Base-by-base conservation (phyloP, 2,797 vertebrate genomes). In the Melanotaenia maccullochi region DNA sequence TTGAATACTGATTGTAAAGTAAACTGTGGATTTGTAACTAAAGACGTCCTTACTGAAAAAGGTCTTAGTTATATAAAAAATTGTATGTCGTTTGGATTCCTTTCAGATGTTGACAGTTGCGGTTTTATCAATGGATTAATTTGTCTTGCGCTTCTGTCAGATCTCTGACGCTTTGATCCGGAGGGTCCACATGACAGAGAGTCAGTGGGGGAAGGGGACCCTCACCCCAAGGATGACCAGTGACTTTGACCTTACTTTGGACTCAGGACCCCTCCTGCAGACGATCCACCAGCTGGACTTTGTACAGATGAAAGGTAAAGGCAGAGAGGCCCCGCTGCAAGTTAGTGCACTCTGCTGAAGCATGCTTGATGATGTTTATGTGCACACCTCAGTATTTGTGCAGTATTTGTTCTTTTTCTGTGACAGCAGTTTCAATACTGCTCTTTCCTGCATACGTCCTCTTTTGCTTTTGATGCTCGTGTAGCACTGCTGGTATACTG, bases 211-310 rank as follows among this genome's bases (percentile, higher is more conserved):
- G 0, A 99, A 98, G 83, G 98, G 97, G 25, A 98, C 98, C 0
- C 95, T 99, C 16, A 98, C 97, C 2, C 97, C 98, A 11, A 94
- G 98, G 79, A 99, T 99, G 97, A 99, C 94, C 87, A 99, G 97
- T 0, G 98, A 99, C 93, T 99, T 99, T 8, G 98, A 99, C 93
- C 89, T 99, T 59, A 99, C 97, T 35, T 95, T 99, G 76, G 98
- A 99, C 94, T 99, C 95, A 0, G 96, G 96, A 0, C 97, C 97
- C 0, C 94, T 99, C 74, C 94, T 99, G 28, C 97, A 99, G 83
- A 97, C 97, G 70, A 99, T 99, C 89, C 97, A 99, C 78, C 98
- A 99, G 94, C 96, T 99, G 0, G 98, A 99, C 93, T 99, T 99
- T 0, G 95, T 99, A 16, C 97, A 99, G 90, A 97, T 99, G 96